Percentiles rank a stretch among this genome's conserved stretches.
Conservation (phyloP, 2,888 invertebrate genomes). For the Sussaba pulchella region DNA sequence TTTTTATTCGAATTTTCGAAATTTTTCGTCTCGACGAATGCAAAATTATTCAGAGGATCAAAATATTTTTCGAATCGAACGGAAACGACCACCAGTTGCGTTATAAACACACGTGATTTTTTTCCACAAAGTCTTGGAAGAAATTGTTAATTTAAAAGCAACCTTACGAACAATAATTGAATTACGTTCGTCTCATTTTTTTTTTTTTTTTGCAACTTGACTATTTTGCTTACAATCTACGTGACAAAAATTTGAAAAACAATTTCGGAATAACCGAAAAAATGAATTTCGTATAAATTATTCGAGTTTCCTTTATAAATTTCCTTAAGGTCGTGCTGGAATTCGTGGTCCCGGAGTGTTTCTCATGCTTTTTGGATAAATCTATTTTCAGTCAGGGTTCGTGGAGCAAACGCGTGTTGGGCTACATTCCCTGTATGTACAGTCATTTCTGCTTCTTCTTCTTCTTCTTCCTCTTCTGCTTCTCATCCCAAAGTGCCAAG, state of each 20-base stretch:
- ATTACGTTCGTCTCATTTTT: too few relatives aligned
- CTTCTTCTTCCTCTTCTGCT: conserved; percentile 31
- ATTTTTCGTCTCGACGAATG: too few relatives aligned
- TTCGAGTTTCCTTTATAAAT: background rate
- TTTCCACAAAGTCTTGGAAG: too few relatives aligned
- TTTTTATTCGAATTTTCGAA: background rate
- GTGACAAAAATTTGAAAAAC: too few relatives aligned
- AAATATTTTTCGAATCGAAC: too few relatives aligned
- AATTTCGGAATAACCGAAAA: background rate
- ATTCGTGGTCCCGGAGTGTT: conserved; percentile 52
- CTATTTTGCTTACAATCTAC: too few relatives aligned
- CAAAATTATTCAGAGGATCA: too few relatives aligned
- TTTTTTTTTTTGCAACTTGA: background rate
- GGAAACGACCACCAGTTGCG: too few relatives aligned
- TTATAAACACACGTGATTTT: too few relatives aligned
- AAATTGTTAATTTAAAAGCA: too few relatives aligned
- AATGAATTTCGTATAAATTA: background rate
- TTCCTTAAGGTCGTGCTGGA: conserved; percentile 43
- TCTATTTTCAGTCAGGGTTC: conserved; percentile 63
- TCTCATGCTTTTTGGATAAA: conserved; percentile 50
- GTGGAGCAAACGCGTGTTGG: conserved; percentile 38
- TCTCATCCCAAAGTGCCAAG: background rate
- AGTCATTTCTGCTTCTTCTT: conserved; percentile 17
- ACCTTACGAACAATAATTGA: too few relatives aligned
- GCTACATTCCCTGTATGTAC: conserved; percentile 46